Evolutionary conservation across 2,113 vertebrate species (phyloP).

Genomic region (Syngnathoides biaculeatus): DNA sequence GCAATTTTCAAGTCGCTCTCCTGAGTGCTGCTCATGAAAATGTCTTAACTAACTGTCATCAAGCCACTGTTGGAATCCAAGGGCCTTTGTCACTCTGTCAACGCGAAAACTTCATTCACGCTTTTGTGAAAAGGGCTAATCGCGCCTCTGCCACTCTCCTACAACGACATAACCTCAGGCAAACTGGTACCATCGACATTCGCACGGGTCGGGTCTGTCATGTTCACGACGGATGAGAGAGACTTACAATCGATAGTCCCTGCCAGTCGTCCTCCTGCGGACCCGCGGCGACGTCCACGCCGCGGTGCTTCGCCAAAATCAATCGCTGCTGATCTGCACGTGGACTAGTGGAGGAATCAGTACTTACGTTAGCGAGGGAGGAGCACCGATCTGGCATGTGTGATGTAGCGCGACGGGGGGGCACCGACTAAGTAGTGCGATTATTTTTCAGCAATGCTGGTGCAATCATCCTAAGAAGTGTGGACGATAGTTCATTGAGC

Average conservation of each 20-base stretch:
- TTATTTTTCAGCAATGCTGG: background rate
- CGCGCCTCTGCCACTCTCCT: slow-evolving; percentile 31
- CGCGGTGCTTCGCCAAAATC: slow-evolving; percentile 39
- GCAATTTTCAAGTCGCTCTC: too few relatives aligned
- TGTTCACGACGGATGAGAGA: slow-evolving; percentile 45
- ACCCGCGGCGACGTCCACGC: slow-evolving; percentile 38
- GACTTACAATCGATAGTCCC: slow-evolving; percentile 56
- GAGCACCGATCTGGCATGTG: background rate
- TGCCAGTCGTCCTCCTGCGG: slow-evolving; percentile 47
- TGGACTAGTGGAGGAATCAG: slow-evolving; percentile 30
- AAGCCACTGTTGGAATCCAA: background rate
- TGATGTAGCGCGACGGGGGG: background rate
- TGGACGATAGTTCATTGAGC: background rate
- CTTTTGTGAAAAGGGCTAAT: slow-evolving; percentile 39
- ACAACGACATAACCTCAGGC: slow-evolving; percentile 35
- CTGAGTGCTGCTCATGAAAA: too few relatives aligned
- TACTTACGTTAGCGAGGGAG: background rate
- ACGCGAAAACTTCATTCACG: slow-evolving; percentile 13
- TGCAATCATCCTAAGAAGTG: background rate
- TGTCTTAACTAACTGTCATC: background rate
- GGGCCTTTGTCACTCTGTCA: background rate
- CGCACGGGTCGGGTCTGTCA: slow-evolving; percentile 30
- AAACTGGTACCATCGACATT: slow-evolving; percentile 51
- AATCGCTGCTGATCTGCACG: slow-evolving; percentile 37
- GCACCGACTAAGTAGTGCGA: background rate